Conservation (phyloP, 2,888 invertebrate species). For the Andrena fulva region DNA sequence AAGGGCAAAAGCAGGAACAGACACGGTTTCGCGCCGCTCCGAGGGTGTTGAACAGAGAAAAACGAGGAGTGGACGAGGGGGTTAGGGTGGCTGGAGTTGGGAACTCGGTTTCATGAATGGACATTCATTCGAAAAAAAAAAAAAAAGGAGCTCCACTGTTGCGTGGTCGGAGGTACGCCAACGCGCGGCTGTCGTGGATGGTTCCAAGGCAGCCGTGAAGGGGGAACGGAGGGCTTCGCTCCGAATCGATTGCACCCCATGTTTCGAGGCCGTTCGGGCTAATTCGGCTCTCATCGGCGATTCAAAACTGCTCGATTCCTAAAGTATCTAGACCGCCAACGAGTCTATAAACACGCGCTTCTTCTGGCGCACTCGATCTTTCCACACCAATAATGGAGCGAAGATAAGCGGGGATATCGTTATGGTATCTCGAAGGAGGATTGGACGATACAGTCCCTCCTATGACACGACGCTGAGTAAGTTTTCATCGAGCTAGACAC, state of each 20-base stretch:
- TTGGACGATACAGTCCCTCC: background rate
- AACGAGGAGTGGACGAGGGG: background rate
- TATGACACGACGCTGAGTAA: background rate
- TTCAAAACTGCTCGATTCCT: constrained; percentile 73
- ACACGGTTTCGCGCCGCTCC: background rate
- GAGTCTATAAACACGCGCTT: constrained; percentile 51
- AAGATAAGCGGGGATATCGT: background rate
- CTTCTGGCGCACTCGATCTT: background rate
- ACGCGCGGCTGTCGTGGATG: constrained; percentile 37
- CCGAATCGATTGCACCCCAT: constrained; percentile 70
- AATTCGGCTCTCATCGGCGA: constrained; percentile 71
- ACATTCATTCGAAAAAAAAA: constrained; percentile 61
- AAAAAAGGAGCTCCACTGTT: constrained; percentile 22
- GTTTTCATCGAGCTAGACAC: background rate
- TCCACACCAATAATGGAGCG: background rate
- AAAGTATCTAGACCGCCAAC: constrained; percentile 57
- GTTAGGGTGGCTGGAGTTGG: background rate
- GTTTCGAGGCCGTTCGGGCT: constrained; percentile 69
- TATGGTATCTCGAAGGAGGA: background rate
- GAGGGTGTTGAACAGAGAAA: constrained; percentile 5
- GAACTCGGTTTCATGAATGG: constrained; percentile 60
- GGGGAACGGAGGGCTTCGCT: constrained; percentile 50
- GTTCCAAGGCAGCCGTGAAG: constrained; percentile 35
- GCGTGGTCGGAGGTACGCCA: constrained; percentile 25
- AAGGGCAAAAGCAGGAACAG: constrained; percentile 5